Conservation (phyloP, 2,888 invertebrate species). For the Julus scandinavius region DNA sequence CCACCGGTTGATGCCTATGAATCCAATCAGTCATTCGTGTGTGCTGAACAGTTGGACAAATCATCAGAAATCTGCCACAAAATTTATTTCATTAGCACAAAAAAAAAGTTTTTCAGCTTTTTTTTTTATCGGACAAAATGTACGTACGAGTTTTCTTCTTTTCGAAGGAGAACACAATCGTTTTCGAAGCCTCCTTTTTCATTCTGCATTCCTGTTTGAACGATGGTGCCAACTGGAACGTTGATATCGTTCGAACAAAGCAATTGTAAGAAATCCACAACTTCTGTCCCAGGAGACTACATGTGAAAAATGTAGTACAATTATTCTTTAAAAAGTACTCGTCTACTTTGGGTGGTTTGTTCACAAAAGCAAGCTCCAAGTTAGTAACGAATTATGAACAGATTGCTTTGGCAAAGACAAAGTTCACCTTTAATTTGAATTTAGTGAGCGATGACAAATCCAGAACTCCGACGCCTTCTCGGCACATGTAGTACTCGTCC, state of each 20-base stretch:
- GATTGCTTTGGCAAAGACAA: no score
- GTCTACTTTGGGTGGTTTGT: no score
- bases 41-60: slow-evolving; percentile 82
- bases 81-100: not conserved
- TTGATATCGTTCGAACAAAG: slow-evolving; percentile 77
- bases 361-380: no score
- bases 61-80: slow-evolving; percentile 75
- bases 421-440: slow-evolving; percentile 75
- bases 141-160: slow-evolving; percentile 70
- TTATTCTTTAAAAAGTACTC: no score
- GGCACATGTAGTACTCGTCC: slow-evolving; percentile 78
- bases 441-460: slow-evolving; percentile 84
- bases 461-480: slow-evolving; percentile 80
- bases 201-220: slow-evolving; percentile 79
- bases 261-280: slow-evolving; percentile 73
- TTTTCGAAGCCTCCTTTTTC: slow-evolving; percentile 78
- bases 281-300: slow-evolving; percentile 72
- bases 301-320: not conserved
- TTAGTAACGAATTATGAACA: no score
- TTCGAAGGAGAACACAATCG: slow-evolving; percentile 77
- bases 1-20: slow-evolving; percentile 72
- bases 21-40: slow-evolving; percentile 79
- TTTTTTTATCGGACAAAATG: no score
- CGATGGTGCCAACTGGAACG: slow-evolving; percentile 73
- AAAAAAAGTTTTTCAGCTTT: not conserved